phyloP scores from a whole-genome alignment of 1,140 invertebrate genomes.

The Phthorimaea operculella region DNA sequence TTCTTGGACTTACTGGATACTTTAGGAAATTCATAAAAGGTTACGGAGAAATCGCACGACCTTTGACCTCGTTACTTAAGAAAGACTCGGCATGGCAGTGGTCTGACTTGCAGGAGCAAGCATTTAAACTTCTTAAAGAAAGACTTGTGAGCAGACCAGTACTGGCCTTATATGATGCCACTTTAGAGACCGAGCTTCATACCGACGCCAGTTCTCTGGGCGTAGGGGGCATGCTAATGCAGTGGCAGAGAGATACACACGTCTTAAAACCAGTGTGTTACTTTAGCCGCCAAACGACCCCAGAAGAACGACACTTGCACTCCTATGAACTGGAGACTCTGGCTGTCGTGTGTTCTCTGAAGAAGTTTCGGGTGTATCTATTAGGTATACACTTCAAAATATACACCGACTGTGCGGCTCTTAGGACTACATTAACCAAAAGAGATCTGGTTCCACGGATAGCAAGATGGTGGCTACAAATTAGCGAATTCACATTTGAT shows the following conservation, averaged over 20 bases:
- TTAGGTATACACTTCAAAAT: background rate
- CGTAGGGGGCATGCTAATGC: slow-evolving; percentile 34
- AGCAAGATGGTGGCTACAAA: background rate
- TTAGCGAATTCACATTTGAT: slow-evolving; percentile 26
- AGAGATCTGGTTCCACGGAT: background rate
- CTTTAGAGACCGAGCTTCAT: too few species aligned
- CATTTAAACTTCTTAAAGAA: too few species aligned
- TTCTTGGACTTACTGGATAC: background rate
- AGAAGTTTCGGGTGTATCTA: background rate
- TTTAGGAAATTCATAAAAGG: background rate
- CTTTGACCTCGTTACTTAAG: background rate
- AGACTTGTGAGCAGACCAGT: too few species aligned
- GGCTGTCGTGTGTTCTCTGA: background rate
- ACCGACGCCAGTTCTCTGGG: slow-evolving; percentile 3
- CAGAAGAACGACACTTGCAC: slow-evolving; percentile 24
- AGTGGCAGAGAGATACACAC: slow-evolving; percentile 28
- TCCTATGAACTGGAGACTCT: slow-evolving; percentile 12
- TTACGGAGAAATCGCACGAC: background rate
- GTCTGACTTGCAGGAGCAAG: too few species aligned
- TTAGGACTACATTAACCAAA: background rate
- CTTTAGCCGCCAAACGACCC: slow-evolving; percentile 19
- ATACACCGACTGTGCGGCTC: background rate
- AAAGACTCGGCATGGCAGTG: too few species aligned
- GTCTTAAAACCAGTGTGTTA: slow-evolving; percentile 21
- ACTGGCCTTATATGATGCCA: too few species aligned